A percentile compares a stretch with the other conserved stretches of the same genome.
Conservation (phyloP, 2,797 vertebrate genomes). For the Thamnophis elegans region DNA sequence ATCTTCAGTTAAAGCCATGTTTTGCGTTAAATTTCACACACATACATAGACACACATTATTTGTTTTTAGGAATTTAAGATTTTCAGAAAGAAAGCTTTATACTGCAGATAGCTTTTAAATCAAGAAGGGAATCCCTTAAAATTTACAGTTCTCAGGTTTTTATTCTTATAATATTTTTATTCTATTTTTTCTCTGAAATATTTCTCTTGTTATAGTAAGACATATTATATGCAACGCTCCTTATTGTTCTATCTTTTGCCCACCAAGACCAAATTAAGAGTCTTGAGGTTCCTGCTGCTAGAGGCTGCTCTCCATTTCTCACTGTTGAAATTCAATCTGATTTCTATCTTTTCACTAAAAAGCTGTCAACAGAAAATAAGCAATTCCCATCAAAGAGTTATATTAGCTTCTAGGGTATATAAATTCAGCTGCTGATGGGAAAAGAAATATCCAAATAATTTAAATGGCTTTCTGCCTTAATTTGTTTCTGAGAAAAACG, state of each 20-base stretch:
- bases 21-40: background rate
- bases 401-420: slow-evolving; percentile 67
- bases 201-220: slow-evolving; percentile 46
- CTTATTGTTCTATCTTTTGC: slow-evolving; percentile 71
- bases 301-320: slow-evolving; percentile 78
- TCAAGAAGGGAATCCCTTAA: background rate
- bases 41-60: too few species aligned
- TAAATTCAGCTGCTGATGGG: slow-evolving; percentile 50
- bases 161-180: slow-evolving; percentile 19
- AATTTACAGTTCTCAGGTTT: background rate
- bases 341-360: slow-evolving; percentile 81
- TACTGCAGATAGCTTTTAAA: background rate
- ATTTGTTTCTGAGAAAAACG: slow-evolving; percentile 68
- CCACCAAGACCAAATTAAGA: slow-evolving; percentile 75
- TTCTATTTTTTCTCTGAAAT: slow-evolving; percentile 7
- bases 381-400: slow-evolving; percentile 70
- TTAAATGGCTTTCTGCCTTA: slow-evolving; percentile 60
- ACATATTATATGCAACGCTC: slow-evolving; percentile 62
- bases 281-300: slow-evolving; percentile 74
- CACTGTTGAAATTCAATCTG: slow-evolving; percentile 78
- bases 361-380: slow-evolving; percentile 79
- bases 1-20: background rate
- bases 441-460: slow-evolving; percentile 61
- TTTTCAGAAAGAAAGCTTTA: background rate
- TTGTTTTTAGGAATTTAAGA: background rate